phyloP scores from a whole-genome alignment of 1,140 invertebrate species.

The Drosophila trapezifrons region DNA sequence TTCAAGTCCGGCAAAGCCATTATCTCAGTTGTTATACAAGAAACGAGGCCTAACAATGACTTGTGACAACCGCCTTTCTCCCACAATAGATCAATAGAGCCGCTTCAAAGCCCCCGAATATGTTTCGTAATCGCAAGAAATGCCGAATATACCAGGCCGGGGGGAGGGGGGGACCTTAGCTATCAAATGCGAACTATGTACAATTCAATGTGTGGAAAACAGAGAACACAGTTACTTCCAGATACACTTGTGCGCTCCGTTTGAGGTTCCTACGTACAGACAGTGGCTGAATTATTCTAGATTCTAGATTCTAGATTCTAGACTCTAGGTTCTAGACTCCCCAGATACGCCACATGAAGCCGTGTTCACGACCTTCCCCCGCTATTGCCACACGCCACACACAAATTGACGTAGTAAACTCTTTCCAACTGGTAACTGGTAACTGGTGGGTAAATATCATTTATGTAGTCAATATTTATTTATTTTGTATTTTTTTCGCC shows the following conservation, averaged over 20 bases:
- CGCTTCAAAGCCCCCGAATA: constrained; percentile 4
- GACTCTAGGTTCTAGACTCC: background rate
- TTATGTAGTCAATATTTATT: constrained; percentile 53
- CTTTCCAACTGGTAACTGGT: constrained; percentile 43
- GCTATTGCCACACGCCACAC: constrained; percentile 38
- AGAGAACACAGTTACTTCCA: constrained; percentile 17
- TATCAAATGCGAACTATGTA: constrained; percentile 26
- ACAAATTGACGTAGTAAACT: constrained; percentile 53
- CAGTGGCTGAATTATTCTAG: constrained; percentile 15
- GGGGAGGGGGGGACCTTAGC: constrained; percentile 5
- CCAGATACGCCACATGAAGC: constrained; percentile 7
- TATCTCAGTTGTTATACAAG: background rate
- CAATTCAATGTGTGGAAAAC: constrained; percentile 17
- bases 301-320: constrained; percentile 5
- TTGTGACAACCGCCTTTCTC: no score
- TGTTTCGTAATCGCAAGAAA: background rate
- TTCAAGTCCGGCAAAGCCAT: background rate
- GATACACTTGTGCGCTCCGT: constrained; percentile 12
- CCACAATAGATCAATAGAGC: constrained; percentile 37
- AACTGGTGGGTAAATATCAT: constrained; percentile 46
- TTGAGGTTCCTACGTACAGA: background rate
- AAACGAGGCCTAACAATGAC: background rate
- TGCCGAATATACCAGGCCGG: background rate
- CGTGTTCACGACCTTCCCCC: constrained; percentile 38
- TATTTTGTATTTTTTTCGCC: constrained; percentile 34